phyloP scores from a whole-genome alignment of 2,113 vertebrate genomes.

The Struthio camelus region DNA sequence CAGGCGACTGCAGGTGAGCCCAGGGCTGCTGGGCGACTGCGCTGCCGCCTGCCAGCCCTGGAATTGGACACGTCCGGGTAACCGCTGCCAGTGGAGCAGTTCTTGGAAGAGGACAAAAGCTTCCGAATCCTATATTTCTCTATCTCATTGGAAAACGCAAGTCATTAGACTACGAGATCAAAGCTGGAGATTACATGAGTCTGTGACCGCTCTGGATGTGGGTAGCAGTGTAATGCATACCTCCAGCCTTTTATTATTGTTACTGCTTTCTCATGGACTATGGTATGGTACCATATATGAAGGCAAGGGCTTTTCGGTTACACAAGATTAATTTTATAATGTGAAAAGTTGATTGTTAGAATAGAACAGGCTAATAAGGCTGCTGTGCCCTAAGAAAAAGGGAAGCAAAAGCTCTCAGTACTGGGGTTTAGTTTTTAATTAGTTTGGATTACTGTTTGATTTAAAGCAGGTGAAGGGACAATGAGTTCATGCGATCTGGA shows the following conservation, averaged over 20 bases:
- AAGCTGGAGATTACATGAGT: neutral
- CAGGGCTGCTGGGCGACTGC: rapidly evolving
- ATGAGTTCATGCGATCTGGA: slow-evolving; percentile 47
- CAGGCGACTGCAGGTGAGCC: rapidly evolving
- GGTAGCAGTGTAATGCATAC: neutral
- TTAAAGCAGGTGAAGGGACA: slow-evolving; percentile 18
- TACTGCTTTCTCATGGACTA: neutral
- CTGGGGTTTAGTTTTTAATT: slow-evolving; percentile 72
- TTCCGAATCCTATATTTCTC: neutral
- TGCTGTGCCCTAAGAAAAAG: slow-evolving; percentile 24
- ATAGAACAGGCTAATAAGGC: slow-evolving; percentile 62
- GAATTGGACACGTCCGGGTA: neutral
- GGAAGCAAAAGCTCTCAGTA: slow-evolving; percentile 50
- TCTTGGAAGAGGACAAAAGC: neutral
- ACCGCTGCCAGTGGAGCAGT: neutral
- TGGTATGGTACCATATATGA: neutral
- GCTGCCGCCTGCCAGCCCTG: neutral
- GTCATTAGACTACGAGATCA: neutral
- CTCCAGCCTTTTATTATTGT: neutral
- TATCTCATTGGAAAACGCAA: neutral
- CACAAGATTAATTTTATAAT: slow-evolving; percentile 11
- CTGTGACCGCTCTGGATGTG: neutral
- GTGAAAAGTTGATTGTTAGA: slow-evolving; percentile 18
- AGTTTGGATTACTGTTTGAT: slow-evolving; percentile 70
- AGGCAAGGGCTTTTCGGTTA: neutral